phyloP scores from a whole-genome alignment of 2,888 invertebrate genomes.

The Macrosoma leucophasiata region DNA sequence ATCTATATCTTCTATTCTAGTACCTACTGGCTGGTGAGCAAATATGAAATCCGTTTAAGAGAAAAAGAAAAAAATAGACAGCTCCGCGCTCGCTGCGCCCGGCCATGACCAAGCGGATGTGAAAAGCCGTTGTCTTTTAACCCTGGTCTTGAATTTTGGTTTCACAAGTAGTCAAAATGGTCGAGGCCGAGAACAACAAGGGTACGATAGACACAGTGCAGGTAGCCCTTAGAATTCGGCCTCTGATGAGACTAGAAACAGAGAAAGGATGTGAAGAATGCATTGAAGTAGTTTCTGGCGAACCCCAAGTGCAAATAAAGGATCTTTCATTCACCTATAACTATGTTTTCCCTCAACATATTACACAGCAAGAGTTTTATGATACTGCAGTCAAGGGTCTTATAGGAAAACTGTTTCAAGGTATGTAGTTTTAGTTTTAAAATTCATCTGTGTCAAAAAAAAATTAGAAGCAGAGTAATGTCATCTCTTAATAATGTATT shows the following conservation, averaged over 20 bases:
- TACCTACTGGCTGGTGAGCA: conserved; percentile 2
- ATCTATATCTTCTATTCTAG: too few relatives aligned
- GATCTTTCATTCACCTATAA: conserved; percentile 89
- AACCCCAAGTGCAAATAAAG: conserved; percentile 82
- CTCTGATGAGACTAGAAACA: conserved; percentile 83
- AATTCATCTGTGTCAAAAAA: too few relatives aligned
- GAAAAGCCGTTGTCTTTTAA: conserved; percentile 17
- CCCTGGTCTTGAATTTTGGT: conserved; percentile 7
- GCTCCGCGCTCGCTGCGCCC: conserved; percentile 16
- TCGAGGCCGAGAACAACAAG: conserved; percentile 46
- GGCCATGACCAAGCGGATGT: conserved; percentile 22
- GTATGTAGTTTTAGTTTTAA: conserved; percentile 45
- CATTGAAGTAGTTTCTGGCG: conserved; percentile 78
- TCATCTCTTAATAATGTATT: too few relatives aligned
- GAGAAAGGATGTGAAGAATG: conserved; percentile 85
- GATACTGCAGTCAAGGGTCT: conserved; percentile 81
- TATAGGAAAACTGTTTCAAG: conserved; percentile 86
- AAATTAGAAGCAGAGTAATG: too few relatives aligned
- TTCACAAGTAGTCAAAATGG: conserved; percentile 40
- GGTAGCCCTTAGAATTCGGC: conserved; percentile 89
- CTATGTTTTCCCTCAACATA: conserved; percentile 83
- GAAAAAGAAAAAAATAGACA: conserved; percentile 27
- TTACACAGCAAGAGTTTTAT: conserved; percentile 84
- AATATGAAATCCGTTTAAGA: conserved; percentile 3
- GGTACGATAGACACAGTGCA: conserved; percentile 75